Evolutionary conservation across 1,140 invertebrate species (phyloP), one percentile per base, ranked within the genome.

Genomic region (Trachymyrmex cornetzi): DNA sequence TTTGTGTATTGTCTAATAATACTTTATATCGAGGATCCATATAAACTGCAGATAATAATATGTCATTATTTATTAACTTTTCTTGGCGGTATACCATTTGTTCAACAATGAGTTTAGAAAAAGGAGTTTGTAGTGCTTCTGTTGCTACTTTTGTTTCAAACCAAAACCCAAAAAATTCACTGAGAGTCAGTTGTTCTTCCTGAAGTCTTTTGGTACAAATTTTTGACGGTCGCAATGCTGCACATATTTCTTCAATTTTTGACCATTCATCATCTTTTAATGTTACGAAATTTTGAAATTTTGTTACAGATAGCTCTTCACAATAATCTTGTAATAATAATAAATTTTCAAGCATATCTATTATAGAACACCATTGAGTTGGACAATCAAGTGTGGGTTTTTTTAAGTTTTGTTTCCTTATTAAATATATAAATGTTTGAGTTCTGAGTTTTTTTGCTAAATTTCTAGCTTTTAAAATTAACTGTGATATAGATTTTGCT

Each of bases 31-130:
- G 9, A 61, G 24, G 24, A 61, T 61, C 24, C 59, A 61, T 27
- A 61, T 27, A 61, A 61, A 57, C 55, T 3, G 59, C 24, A 12
- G 59, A 61, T 61, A 61, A 61, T 61, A 61, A 61, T 61, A 27
- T 5, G 7, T 61, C 22, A 61, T 61, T 27, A 61, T 3, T 61
- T 27, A 61, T 3, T 61, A 61, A 1, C 11, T 61, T 61, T 61
- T 61, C 22, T 61, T 61, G 3, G 3, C 12, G 22, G 5, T 14
- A 5, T 61, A 27, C 12, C 57, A 27, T 27, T 61, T 61, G 12
- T 61, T n/a, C n/a, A n/a, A 27, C 9, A 27, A 61, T 61, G 3
- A 61, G 3, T 27, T 22, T 27, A 61, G 24, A 11, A 27, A 61
- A 61, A 27, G 22, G 3, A 61, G 1, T 61, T 12, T 3, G 12